A percentile compares a stretch with the other conserved stretches of the same genome.
phyloP scores from a whole-genome alignment of 2,113 vertebrate genomes.

The Boleophthalmus pectinirostris region DNA sequence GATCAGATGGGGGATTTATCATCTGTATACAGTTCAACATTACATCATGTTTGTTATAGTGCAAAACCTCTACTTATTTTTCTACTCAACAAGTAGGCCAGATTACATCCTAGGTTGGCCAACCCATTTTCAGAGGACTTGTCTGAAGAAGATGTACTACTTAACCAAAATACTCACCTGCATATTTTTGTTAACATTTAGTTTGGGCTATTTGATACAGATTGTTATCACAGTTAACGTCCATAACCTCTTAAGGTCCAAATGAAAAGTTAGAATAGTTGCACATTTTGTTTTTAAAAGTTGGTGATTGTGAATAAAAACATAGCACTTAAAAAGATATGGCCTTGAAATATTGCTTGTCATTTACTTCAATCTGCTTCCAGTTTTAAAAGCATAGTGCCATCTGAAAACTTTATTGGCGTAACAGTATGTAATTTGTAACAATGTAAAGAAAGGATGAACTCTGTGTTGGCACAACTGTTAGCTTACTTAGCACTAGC shows the following conservation, averaged over 20 bases:
- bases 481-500: slow-evolving; percentile 50
- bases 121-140: no score
- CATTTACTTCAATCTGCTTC: not conserved
- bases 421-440: not conserved
- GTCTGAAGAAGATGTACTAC: not conserved
- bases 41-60: not conserved
- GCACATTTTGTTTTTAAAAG: no score
- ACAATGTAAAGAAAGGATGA: not conserved
- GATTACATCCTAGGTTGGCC: no score
- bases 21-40: not conserved
- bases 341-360: no score
- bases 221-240: not conserved
- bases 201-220: not conserved
- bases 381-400: not conserved
- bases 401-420: not conserved
- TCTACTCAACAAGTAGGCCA: not conserved
- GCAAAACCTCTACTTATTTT: not conserved
- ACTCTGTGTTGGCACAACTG: slow-evolving; percentile 19
- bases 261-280: no score
- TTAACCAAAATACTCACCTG: not conserved
- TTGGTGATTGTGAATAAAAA: not conserved
- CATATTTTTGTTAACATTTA: not conserved
- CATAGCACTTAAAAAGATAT: not conserved
- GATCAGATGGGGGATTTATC: not conserved
- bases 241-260: no score